Base-by-base conservation (phyloP, 53 echinoderm and acorn worm species). In the Pentamera pediparva region DNA sequence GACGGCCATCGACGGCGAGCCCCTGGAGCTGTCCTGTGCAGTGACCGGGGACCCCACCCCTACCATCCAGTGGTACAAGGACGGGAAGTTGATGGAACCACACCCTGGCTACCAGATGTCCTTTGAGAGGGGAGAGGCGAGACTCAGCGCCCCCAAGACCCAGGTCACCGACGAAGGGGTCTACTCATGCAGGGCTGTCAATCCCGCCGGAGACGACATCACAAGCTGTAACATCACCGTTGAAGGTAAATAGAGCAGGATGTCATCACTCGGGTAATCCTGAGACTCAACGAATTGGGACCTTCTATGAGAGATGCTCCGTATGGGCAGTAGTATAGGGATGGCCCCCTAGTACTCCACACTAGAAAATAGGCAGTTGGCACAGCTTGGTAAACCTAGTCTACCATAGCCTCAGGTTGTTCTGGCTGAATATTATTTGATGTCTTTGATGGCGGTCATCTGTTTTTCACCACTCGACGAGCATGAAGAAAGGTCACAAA, bases 151-250 rank as follows among this genome's bases (percentile, higher is more conserved):
- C 34, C 78, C 79, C 59, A 88, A 92, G 59, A 88, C 88, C 0
- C 56, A 78, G 21, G 77, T 75, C 4, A 86, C 87, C 37, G 91
- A 91, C 51, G 86, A 86, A 70, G 91, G 98, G 25, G 86, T 88
- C 32, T 92, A 81, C 69, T 92, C 89, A 32, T 92, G 91, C 51
- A 80, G 81, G 10, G 98, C 98, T 6, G 78, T 79, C 48, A 98
- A 98, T 41, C 83, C 88, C 34, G 89, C 86, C 2, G 98, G 98
- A 5, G 77, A 59, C 55, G 91, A 54, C 53, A 72, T 51, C 32
- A 72, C 73, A 0, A 72, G 73, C 55, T 72, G 73, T 32, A 51
- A 72, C 27, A 24, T 72, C 1, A 25, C 54, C n/a, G 73, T 72
- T 0, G 73, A 51, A 72, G 73, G 73, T 72, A 35, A 72, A 54